Conservation (phyloP, 1,140 invertebrate species). For the Homalodisca vitripennis region DNA sequence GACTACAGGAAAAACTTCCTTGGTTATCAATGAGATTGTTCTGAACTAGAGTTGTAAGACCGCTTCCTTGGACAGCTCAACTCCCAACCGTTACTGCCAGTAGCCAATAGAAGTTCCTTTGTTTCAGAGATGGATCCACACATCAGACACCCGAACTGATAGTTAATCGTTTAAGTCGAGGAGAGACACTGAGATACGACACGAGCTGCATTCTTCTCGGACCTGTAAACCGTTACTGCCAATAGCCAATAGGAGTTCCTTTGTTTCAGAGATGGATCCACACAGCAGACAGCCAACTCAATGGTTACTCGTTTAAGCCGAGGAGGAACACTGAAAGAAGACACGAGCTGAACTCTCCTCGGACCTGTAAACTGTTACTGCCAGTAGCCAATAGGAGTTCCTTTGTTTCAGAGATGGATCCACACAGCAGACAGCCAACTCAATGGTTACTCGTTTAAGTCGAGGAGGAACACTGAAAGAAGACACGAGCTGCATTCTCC, state of each 20-base stretch:
- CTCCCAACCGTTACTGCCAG: too few species aligned
- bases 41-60: too few species aligned
- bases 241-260: constrained; percentile 2
- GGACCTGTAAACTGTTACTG: not conserved
- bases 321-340: constrained; percentile 13
- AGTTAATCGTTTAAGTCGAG: not conserved
- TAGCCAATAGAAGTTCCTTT: constrained; percentile 2
- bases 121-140: constrained; percentile 28
- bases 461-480: constrained; percentile 16
- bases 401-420: constrained; percentile 31
- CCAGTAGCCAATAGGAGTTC: not conserved
- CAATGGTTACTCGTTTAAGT: not conserved
- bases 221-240: not conserved
- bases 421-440: constrained; percentile 15
- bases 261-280: constrained; percentile 29
- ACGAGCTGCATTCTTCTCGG: not conserved
- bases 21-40: too few species aligned
- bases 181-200: constrained; percentile 10
- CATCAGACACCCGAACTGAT: not conserved
- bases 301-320: not conserved
- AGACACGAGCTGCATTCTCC: constrained; percentile 20
- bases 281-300: not conserved
- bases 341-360: not conserved
- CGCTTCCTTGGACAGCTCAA: too few species aligned
- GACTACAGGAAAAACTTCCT: too few species aligned